Conservation (phyloP, 2,797 vertebrate genomes). For the Liparis tanakae region DNA sequence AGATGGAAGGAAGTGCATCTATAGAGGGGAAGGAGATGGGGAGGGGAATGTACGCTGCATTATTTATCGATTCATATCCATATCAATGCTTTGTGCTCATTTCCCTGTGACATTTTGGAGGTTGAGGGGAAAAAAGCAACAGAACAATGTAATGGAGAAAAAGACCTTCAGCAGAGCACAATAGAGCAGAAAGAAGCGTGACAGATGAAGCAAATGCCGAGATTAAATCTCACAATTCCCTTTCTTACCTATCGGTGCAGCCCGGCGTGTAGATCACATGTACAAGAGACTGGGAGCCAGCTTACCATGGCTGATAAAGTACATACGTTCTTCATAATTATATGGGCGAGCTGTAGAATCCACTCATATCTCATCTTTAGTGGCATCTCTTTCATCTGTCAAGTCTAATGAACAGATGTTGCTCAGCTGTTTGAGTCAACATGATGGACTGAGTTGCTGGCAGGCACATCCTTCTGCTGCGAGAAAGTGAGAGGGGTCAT, state of each 20-base stretch:
- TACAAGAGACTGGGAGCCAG: conserved; percentile 39
- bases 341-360: conserved; percentile 52
- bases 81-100: conserved; percentile 73
- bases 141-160: conserved; percentile 75
- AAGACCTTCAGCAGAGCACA: conserved; percentile 72
- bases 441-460: conserved; percentile 82
- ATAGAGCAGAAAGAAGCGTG: conserved; percentile 61
- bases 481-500: conserved; percentile 73
- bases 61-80: conserved; percentile 79
- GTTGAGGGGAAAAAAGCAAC: conserved; percentile 61
- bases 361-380: conserved; percentile 48
- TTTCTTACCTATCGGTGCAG: conserved; percentile 43
- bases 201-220: conserved; percentile 71
- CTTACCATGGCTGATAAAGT: conserved; percentile 5
- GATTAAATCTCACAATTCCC: conserved; percentile 65
- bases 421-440: conserved; percentile 81
- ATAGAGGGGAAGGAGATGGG: not conserved
- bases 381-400: conserved; percentile 81
- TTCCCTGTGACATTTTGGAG: conserved; percentile 79
- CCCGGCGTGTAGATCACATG: conserved; percentile 46
- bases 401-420: conserved; percentile 88
- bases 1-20: conserved; percentile 30
- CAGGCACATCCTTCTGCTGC: conserved; percentile 77
- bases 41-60: conserved; percentile 67
- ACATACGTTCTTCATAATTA: conserved; percentile 45